A percentile compares a stretch with the other conserved stretches of the same genome.
Evolutionary conservation across 2,888 invertebrate genomes (phyloP).

Genomic region (Heliconius sara): DNA sequence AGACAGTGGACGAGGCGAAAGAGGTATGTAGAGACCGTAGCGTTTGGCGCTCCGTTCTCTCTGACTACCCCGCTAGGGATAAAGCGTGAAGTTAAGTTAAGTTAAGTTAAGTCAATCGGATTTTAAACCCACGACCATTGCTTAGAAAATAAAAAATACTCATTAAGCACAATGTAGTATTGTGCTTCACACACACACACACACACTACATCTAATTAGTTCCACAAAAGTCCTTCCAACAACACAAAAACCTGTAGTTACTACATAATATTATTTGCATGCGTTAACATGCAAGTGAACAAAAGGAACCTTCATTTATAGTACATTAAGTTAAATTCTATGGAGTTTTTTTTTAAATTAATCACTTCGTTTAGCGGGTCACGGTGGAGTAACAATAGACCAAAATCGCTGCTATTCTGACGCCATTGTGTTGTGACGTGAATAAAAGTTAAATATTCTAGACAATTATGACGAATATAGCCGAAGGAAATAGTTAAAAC

Average conservation of each 20-base stretch:
- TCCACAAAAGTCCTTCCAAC: background rate
- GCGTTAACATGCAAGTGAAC: constrained; percentile 35
- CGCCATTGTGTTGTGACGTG: constrained; percentile 33
- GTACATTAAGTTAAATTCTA: constrained; percentile 34
- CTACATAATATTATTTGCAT: constrained; percentile 22
- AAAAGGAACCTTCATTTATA: constrained; percentile 29
- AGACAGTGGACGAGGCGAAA: no score
- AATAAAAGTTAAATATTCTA: constrained; percentile 38
- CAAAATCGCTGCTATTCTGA: constrained; percentile 26
- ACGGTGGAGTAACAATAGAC: constrained; percentile 33
- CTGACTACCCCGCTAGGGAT: no score
- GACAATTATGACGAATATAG: constrained; percentile 34
- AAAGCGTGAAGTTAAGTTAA: no score
- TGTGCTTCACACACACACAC: no score
- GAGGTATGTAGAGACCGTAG: no score
- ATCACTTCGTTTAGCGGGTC: constrained; percentile 38
- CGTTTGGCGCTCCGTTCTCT: no score
- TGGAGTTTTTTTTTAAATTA: constrained; percentile 36
- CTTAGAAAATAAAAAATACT: no score
- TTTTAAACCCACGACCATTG: no score
- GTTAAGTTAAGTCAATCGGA: no score
- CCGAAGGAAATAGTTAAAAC: constrained; percentile 26
- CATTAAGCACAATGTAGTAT: no score
- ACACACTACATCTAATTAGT: no score
- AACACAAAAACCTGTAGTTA: background rate